These are phyloP conservation scores for Drepana falcataria DNA, from an alignment of 2,888 invertebrate genomes.

Conservation along the genomic window DNA sequence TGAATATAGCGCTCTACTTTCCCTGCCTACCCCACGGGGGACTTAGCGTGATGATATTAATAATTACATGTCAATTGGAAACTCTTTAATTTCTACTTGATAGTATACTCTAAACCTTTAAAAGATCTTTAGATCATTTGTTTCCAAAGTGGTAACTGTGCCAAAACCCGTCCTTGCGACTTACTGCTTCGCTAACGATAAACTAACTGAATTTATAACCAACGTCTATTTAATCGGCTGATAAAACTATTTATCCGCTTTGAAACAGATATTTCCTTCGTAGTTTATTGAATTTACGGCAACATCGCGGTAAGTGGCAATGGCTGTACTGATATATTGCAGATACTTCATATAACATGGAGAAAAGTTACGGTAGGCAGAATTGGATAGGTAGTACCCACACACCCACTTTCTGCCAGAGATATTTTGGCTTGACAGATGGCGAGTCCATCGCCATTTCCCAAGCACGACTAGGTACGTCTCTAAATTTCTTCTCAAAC, in stretches of 20 bases:
- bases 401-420: no score
- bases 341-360: no score
- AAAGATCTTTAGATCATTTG: neutral
- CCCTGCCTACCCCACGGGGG: no score
- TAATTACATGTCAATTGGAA: no score
- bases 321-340: neutral
- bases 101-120: slow-evolving; percentile 4
- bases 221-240: neutral
- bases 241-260: neutral
- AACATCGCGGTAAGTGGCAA: neutral
- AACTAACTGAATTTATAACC: neutral
- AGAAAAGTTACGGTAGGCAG: no score
- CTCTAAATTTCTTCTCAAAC: no score
- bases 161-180: neutral
- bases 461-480: no score
- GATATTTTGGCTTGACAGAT: no score
- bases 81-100: slow-evolving; percentile 26
- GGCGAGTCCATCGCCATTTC: no score
- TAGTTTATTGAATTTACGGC: neutral
- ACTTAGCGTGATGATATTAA: no score
- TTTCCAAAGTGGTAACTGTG: neutral
- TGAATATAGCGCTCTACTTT: no score
- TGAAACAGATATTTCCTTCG: neutral
- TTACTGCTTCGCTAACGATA: slow-evolving; percentile 1
- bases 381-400: no score